Evolutionary conservation across 2,888 invertebrate genomes (phyloP), one percentile per base, ranked within the genome.

Genomic region (Amblyteles armatorius): DNA sequence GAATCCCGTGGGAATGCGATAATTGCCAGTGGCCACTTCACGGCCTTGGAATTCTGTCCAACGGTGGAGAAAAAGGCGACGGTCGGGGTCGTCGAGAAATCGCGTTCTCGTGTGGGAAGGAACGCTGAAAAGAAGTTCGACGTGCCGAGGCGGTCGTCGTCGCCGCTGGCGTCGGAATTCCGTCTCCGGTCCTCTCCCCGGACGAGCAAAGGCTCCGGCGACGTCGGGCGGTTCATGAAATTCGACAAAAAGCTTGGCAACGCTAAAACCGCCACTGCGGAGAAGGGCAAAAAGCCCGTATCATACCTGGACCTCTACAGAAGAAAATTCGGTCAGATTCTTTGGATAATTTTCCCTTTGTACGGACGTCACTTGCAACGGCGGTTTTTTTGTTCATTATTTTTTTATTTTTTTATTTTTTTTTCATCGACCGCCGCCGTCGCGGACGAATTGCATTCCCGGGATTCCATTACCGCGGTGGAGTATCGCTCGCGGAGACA

Each of bases 271-370:
- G 67, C 68, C 40, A 57, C 48, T 57, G 33, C 69, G 85, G 52
- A 82, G 78, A 63, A 80, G 74, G 26, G 77, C 82, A 86, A 83
- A 78, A 90, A 88, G 77, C 82, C 88, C 26, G 84, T 83, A 60
- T 90, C 91, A 26, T 92, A 92, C 82, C 88, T 90, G 88, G 90
- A 92, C 77, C 88, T 89, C 78, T 88, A 92, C 87, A 89, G 84
- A 33, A 89, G 88, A 33, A 90, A 87, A 89, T 85, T 85, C 84
- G 83, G 89, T 89, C 79, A 87, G 88, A 74, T 82, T 81, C 81
- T 76, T 83, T 79, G 71, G 68, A 83, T 83, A 86, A 82, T 85
- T 85, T 79, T 73, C 68, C 50, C 77, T 77, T 80, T 72, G 40
- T 65, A 22, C 22, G 67, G 36, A 74, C 67, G 76, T 76, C 50